Percentiles rank a stretch among this genome's conserved stretches.
phyloP scores from a whole-genome alignment of 2,113 vertebrate species.

The Trachemys scripta region DNA sequence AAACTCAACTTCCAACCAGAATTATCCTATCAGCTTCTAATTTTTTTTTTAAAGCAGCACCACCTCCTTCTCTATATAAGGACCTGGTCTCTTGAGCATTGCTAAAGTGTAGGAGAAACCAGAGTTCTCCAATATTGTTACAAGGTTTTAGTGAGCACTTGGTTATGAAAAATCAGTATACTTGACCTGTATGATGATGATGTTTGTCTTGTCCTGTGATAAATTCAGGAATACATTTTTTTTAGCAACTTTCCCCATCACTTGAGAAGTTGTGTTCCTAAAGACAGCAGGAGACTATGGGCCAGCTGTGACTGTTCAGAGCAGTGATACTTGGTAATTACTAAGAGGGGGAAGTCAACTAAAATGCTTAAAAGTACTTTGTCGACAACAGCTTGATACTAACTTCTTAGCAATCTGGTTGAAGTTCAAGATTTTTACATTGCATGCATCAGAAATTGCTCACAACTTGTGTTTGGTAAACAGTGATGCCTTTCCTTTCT shows the following conservation, averaged over 20 bases:
- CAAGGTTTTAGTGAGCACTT: neutral
- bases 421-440: constrained; percentile 50
- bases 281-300: constrained; percentile 4
- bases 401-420: constrained; percentile 28
- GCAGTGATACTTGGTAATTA: constrained; percentile 13
- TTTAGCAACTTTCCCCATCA: neutral
- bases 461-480: neutral
- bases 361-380: neutral
- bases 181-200: too few relatives aligned
- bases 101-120: too few relatives aligned
- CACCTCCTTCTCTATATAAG: neutral
- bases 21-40: neutral
- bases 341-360: constrained; percentile 15
- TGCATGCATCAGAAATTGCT: constrained; percentile 17
- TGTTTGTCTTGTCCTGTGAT: neutral
- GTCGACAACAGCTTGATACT: neutral
- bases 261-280: neutral
- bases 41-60: neutral
- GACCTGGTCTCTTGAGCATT: neutral
- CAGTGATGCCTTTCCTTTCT: neutral
- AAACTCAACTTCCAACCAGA: neutral
- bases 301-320: neutral
- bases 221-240: too few relatives aligned
- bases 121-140: neutral
- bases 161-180: too few relatives aligned